A percentile compares a stretch with the other conserved stretches of the same genome.
Conservation (phyloP, 1,140 invertebrate genomes). For the Drosophila ficusphila region DNA sequence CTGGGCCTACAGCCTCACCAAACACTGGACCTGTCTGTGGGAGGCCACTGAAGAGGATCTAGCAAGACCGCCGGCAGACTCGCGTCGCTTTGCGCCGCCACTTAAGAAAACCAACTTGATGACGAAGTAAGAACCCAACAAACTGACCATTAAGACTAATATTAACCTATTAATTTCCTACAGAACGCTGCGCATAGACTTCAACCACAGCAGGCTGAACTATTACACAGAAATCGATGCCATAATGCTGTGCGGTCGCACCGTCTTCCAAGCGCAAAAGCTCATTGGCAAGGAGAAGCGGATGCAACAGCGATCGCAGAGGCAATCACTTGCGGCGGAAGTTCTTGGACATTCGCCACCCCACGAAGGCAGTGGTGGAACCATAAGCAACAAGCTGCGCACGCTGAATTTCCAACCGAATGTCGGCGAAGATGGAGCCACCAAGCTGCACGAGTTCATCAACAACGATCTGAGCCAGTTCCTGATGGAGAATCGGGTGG, state of each 20-base stretch:
- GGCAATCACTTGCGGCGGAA: constrained; percentile 1
- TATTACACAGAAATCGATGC: constrained; percentile 96
- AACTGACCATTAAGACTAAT: too few species aligned
- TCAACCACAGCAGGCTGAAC: constrained; percentile 91
- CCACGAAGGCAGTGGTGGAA: constrained; percentile 32
- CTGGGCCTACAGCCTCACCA: constrained; percentile 87
- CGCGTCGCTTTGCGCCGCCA: constrained; percentile 91
- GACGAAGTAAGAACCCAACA: constrained; percentile 56
- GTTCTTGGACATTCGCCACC: neutral
- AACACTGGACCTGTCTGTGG: constrained; percentile 91
- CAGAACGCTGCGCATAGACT: constrained; percentile 92
- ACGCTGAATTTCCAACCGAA: constrained; percentile 73
- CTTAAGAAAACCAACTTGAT: constrained; percentile 86
- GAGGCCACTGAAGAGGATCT: constrained; percentile 86
- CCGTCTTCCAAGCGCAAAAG: constrained; percentile 47
- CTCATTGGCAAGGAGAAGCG: constrained; percentile 36
- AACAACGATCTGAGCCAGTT: constrained; percentile 84
- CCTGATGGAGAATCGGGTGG: constrained; percentile 41
- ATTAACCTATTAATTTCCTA: neutral
- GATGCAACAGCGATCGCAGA: constrained; percentile 15
- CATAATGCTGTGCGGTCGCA: constrained; percentile 88
- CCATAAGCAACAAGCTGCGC: constrained; percentile 75
- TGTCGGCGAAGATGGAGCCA: constrained; percentile 49
- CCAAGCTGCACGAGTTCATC: constrained; percentile 73
- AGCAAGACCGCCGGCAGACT: constrained; percentile 83